These are phyloP conservation scores for Crossocerus cetratus DNA, from an alignment of 2,888 invertebrate genomes.

Conservation along the genomic window DNA sequence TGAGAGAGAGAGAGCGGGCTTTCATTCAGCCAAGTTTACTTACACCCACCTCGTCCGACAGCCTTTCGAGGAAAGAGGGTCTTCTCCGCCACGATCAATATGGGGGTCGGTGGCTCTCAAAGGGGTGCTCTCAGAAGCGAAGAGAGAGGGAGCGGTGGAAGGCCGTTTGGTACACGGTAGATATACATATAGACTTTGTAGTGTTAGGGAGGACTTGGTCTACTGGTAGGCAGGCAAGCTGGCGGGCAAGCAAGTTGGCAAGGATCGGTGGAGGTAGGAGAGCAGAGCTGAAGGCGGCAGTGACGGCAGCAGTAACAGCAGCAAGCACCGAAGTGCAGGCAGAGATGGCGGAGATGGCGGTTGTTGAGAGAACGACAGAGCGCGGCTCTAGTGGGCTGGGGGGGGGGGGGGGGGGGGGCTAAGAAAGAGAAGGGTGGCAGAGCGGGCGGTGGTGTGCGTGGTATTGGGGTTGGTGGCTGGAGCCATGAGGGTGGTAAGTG, in stretches of 20 bases:
- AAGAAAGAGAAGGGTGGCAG: constrained; percentile 29
- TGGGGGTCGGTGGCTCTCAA: constrained; percentile 65
- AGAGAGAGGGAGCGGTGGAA: constrained; percentile 46
- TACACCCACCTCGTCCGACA: constrained; percentile 60
- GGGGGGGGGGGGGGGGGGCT: too few species aligned
- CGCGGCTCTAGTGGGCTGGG: not conserved
- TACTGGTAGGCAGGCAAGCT: constrained; percentile 64
- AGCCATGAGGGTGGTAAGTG: constrained; percentile 61
- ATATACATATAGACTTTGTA: constrained; percentile 69
- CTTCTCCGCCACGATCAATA: constrained; percentile 72
- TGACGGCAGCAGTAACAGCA: not conserved
- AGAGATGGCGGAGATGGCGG: constrained; percentile 56
- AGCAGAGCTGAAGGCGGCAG: not conserved
- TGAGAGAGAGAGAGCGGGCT: too few species aligned
- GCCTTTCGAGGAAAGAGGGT: constrained; percentile 68
- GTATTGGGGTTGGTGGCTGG: constrained; percentile 63
- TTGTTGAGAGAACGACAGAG: constrained; percentile 27
- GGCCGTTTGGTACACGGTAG: constrained; percentile 57
- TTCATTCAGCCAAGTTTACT: constrained; percentile 65
- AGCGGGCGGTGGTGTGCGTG: constrained; percentile 50
- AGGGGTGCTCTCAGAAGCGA: constrained; percentile 55
- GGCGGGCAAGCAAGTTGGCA: constrained; percentile 58
- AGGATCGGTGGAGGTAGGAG: constrained; percentile 33
- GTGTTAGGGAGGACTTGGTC: constrained; percentile 70
- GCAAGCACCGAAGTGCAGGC: constrained; percentile 26